Percentiles rank a stretch among this genome's conserved stretches.
phyloP scores from a whole-genome alignment of 2,888 invertebrate genomes.

The Acrobasis repandana region DNA sequence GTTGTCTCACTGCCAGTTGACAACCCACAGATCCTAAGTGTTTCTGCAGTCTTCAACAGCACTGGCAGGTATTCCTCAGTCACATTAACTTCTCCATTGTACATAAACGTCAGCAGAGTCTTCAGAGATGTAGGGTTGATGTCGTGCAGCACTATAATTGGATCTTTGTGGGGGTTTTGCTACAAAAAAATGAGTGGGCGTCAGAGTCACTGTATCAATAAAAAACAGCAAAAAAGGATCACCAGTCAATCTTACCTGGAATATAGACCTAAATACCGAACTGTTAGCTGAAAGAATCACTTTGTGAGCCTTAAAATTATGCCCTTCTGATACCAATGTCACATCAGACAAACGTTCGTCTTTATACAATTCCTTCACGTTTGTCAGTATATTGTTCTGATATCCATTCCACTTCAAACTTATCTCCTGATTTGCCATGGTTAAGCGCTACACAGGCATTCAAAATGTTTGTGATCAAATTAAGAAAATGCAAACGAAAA shows the following conservation, averaged over 20 bases:
- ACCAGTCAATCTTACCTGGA: constrained; percentile 72
- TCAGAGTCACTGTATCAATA: constrained; percentile 39
- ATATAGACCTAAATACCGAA: constrained; percentile 85
- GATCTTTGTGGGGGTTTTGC: constrained; percentile 89
- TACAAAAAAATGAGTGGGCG: constrained; percentile 76
- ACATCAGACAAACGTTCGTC: constrained; percentile 86
- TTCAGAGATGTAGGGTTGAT: constrained; percentile 86
- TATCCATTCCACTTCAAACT: constrained; percentile 88
- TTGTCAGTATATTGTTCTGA: constrained; percentile 84
- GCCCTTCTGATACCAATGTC: constrained; percentile 86
- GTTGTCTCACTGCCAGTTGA: constrained; percentile 81
- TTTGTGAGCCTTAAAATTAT: constrained; percentile 86
- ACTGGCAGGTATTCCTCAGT: constrained; percentile 87
- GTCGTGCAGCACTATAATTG: constrained; percentile 89
- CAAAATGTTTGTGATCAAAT: constrained; percentile 37
- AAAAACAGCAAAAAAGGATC: constrained; percentile 27
- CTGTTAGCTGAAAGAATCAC: constrained; percentile 87
- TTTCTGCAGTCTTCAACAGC: constrained; percentile 86
- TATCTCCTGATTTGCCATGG: constrained; percentile 83
- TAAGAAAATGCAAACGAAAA: constrained; percentile 39
- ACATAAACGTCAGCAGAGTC: constrained; percentile 87
- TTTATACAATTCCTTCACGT: constrained; percentile 85
- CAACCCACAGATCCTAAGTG: constrained; percentile 86
- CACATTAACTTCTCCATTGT: constrained; percentile 89
- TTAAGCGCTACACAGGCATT: constrained; percentile 39